Percentiles rank a stretch among this genome's conserved stretches.
Evolutionary conservation across 2,888 invertebrate species (phyloP).

Genomic region (Latrodectus elegans): DNA sequence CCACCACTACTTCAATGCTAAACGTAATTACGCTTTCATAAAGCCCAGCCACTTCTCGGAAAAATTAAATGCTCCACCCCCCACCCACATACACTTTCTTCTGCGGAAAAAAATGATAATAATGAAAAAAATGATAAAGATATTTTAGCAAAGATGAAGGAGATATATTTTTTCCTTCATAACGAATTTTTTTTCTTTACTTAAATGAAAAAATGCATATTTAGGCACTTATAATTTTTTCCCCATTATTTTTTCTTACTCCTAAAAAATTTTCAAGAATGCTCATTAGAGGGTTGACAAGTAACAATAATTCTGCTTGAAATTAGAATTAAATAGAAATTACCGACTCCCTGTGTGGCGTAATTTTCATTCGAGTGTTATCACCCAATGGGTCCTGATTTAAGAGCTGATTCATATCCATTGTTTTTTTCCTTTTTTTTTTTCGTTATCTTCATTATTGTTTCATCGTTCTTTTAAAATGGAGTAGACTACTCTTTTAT

Average conservation of each 20-base stretch:
- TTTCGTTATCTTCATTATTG: too few species aligned
- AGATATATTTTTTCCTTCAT: constrained; percentile 43
- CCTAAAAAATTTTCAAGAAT: constrained; percentile 14
- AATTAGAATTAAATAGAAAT: constrained; percentile 70
- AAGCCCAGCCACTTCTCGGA: constrained; percentile 64
- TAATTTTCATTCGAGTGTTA: constrained; percentile 61
- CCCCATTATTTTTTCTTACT: background rate
- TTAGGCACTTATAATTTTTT: background rate
- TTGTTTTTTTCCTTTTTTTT: background rate
- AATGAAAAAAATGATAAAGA: constrained; percentile 52
- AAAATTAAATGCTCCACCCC: constrained; percentile 48
- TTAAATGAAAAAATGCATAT: too few species aligned
- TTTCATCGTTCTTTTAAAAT: background rate
- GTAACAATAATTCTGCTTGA: constrained; percentile 69
- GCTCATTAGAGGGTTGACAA: constrained; percentile 68
- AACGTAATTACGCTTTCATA: constrained; percentile 66
- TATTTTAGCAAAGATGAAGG: constrained; percentile 68
- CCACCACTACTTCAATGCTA: constrained; percentile 55
- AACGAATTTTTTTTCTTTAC: background rate
- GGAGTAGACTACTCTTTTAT: background rate
- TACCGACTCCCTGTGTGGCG: constrained; percentile 61
- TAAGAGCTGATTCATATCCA: constrained; percentile 53
- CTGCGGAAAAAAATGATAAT: too few species aligned
- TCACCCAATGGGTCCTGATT: constrained; percentile 53
- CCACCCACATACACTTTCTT: background rate